These are phyloP conservation scores for Tiliacea citrago DNA, from an alignment of 2,888 invertebrate species.

Conservation along the genomic window DNA sequence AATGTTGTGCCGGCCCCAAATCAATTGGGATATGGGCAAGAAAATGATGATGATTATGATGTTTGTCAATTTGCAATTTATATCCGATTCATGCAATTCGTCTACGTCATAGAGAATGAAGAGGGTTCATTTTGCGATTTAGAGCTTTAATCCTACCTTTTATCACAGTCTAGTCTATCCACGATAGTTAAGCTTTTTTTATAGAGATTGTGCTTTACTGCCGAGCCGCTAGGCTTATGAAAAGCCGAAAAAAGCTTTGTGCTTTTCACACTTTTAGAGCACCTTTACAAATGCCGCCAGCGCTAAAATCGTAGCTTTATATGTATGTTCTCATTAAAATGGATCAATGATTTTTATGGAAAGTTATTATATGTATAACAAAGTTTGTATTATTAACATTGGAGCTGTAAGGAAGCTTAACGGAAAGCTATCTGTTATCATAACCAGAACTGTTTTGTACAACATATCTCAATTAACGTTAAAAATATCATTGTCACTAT, in stretches of 20 bases:
- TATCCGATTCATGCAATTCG: background rate
- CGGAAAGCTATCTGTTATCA: background rate
- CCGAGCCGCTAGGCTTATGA: constrained; percentile 19
- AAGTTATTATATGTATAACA: background rate
- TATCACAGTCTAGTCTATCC: constrained; percentile 12
- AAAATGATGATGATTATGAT: background rate
- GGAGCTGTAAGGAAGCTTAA: background rate
- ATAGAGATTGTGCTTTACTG: background rate
- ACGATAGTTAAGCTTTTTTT: constrained; percentile 19
- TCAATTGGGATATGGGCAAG: background rate
- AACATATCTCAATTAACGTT: background rate
- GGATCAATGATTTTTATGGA: constrained; percentile 1
- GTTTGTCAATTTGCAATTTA: background rate
- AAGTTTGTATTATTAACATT: background rate
- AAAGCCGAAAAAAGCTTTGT: constrained; percentile 42
- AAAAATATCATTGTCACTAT: background rate
- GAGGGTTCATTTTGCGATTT: background rate
- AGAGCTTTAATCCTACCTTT: constrained; percentile 1
- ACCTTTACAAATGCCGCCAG: constrained; percentile 19
- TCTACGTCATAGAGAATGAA: background rate
- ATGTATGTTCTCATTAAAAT: constrained; percentile 8
- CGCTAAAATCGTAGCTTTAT: background rate
- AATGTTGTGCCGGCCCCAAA: background rate
- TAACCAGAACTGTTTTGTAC: background rate
- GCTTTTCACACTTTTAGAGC: background rate